These are phyloP conservation scores for Kryptolebias marmoratus DNA, from an alignment of 2,113 vertebrate species.

Conservation along the genomic window DNA sequence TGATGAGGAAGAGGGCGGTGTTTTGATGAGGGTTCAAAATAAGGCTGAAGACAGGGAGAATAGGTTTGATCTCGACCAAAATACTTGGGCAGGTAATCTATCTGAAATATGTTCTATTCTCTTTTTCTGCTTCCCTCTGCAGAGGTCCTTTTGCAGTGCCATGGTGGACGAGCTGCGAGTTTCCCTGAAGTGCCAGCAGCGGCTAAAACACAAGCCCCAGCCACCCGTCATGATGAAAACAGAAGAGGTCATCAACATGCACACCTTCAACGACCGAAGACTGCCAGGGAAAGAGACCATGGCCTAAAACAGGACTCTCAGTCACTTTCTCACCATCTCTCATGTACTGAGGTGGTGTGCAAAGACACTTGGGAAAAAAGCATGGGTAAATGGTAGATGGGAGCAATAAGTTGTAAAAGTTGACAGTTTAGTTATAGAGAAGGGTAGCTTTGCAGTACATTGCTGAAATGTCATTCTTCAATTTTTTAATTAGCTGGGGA, in stretches of 20 bases:
- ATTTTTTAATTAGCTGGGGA: conserved; percentile 89
- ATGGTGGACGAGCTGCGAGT: conserved; percentile 97
- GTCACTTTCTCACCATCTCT: conserved; percentile 44
- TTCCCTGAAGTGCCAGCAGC: conserved; percentile 96
- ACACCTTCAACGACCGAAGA: conserved; percentile 99
- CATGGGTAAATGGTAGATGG: conserved; percentile 54
- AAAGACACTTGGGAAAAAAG: conserved; percentile 58
- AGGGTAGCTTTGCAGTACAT: conserved; percentile 82
- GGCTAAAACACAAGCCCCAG: conserved; percentile 96
- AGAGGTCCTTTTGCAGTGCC: conserved; percentile 98
- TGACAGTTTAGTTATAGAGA: conserved; percentile 52
- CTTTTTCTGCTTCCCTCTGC: conserved; percentile 79
- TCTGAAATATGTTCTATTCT: no score
- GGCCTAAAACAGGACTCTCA: conserved; percentile 84
- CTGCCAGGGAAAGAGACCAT: conserved; percentile 99
- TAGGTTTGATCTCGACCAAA: no score
- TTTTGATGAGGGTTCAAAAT: no score
- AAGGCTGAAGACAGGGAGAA: no score
- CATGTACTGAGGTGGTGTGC: conserved; percentile 45
- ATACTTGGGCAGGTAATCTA: no score
- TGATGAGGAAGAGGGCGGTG: no score
- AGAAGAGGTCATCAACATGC: conserved; percentile 99
- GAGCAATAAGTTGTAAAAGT: not conserved
- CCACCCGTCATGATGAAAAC: conserved; percentile 96
- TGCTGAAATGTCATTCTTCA: conserved; percentile 88